Evolutionary conservation across 2,113 vertebrate genomes (phyloP).

Genomic region (Sterrhoptilus dennistouni): DNA sequence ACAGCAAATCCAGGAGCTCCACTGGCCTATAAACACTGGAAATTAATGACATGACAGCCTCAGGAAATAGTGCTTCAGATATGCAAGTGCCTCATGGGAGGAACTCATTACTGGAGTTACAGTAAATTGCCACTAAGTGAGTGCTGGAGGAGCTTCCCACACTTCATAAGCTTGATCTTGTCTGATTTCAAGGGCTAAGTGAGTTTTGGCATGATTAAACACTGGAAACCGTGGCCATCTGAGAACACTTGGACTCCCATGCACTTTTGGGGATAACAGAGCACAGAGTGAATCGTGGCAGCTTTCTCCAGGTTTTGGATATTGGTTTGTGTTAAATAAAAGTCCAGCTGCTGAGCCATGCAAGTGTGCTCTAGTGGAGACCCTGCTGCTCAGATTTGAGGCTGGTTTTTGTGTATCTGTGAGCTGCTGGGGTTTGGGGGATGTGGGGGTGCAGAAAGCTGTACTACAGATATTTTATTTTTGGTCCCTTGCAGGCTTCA

Average conservation of each 20-base stretch:
- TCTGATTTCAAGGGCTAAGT: slow-evolving; percentile 10
- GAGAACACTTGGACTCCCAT: not conserved
- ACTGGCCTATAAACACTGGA: slow-evolving; percentile 9
- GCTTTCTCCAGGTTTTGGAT: not conserved
- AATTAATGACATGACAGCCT: slow-evolving; percentile 35
- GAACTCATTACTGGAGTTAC: slow-evolving; percentile 51
- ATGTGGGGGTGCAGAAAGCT: not conserved
- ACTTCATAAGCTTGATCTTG: not conserved
- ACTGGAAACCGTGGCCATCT: not conserved
- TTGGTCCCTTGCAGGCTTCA: not conserved
- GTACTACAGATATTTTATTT: not conserved
- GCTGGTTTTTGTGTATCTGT: not conserved
- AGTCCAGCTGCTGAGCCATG: not conserved
- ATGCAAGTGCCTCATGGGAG: slow-evolving; percentile 17
- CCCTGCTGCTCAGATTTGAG: not conserved
- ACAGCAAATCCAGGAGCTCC: not conserved
- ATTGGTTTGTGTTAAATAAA: not conserved
- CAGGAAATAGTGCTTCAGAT: slow-evolving; percentile 27
- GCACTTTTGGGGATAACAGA: not conserved
- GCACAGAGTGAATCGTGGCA: not conserved
- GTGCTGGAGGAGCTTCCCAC: slow-evolving; percentile 23
- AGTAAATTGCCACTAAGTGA: slow-evolving; percentile 38
- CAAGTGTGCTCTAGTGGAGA: not conserved
- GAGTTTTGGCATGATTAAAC: not conserved
- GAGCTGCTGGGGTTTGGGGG: not conserved